Evolutionary conservation across 2,113 vertebrate genomes (phyloP), one percentile per base, ranked within the genome.

Genomic region (Pelobates fuscus): DNA sequence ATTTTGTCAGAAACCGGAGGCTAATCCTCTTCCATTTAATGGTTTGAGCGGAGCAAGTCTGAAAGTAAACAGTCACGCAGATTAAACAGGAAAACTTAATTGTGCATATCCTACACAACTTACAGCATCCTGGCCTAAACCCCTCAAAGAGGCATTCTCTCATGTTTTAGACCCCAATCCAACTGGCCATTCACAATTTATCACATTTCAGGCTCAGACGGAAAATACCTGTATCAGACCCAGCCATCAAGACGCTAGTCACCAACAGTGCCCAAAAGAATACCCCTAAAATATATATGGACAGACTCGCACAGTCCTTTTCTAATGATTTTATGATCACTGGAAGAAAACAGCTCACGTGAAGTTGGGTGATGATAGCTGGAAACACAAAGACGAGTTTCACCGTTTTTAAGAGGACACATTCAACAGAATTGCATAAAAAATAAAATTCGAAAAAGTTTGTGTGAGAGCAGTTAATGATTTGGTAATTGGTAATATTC

Each of bases 1-100:
- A 68, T 76, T 76, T 76, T 67, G 73, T 77, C 57, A 68, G 73
- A 77, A 77, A 77, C 65, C 54, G 58, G 64, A 77, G 73, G 73
- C 73, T 77, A 77, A 77, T 77, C 73, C 73, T 68, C 73, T 77
- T 77, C 73, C 65, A 77, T 68, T 77, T 77, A 77, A 67, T 77
- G 73, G 73, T 32, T 68, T 67, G 73, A 77, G 55, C 18, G 65
- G 43, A 77, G 65, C 11, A 55, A 60, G 37, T 68, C 37, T 24
- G 65, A 77, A 41, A 68, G 65, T 77, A 77, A 77, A 77, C 73
- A 75, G 72, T 67, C 72, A 67, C 63, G 72, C 72, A 61, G 73
- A 77, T 77, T 77, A 77, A 77, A 68, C 65, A 43, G 43, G 18
- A 15, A 61, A 77, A 77, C 73, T 61, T 77, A 77, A 77, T 77